A percentile compares a stretch with the other conserved stretches of the same genome.
Conservation (phyloP, 53 echinoderm and acorn worm genomes). For the Luidia sarsii region DNA sequence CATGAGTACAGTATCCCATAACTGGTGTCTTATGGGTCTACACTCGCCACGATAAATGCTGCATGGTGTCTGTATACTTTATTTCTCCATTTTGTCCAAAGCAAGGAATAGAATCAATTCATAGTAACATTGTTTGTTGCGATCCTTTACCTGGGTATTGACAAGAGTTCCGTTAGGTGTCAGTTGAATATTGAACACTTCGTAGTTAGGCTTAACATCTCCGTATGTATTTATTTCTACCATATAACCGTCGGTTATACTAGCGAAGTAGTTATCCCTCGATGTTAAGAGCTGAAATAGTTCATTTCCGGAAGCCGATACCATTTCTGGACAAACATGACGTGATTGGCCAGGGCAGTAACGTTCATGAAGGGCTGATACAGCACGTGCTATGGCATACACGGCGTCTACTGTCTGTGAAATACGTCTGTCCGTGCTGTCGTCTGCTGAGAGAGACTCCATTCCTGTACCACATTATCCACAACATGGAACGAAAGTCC, state of each 20-base stretch:
- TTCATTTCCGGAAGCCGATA: conserved; percentile 44
- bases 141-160: conserved; percentile 63
- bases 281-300: conserved; percentile 43
- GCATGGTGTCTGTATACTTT: no score
- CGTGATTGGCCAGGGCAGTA: conserved; percentile 36
- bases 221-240: conserved; percentile 58
- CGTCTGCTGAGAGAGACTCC: conserved; percentile 35
- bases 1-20: no score
- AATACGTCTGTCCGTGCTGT: conserved; percentile 50
- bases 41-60: no score
- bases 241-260: conserved; percentile 43
- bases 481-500: no score
- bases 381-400: conserved; percentile 63
- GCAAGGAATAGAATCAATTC: no score
- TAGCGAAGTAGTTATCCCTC: conserved; percentile 33
- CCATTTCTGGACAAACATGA: conserved; percentile 71
- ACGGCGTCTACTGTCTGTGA: conserved; percentile 80
- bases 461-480: conserved; percentile 56
- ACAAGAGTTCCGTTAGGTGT: neutral
- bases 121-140: no score
- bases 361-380: conserved; percentile 46
- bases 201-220: conserved; percentile 55
- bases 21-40: no score
- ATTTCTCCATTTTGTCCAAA: no score
- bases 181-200: conserved; percentile 72